Evolutionary conservation across 2,888 invertebrate species (phyloP).

Genomic region (Baronia brevicornis): DNA sequence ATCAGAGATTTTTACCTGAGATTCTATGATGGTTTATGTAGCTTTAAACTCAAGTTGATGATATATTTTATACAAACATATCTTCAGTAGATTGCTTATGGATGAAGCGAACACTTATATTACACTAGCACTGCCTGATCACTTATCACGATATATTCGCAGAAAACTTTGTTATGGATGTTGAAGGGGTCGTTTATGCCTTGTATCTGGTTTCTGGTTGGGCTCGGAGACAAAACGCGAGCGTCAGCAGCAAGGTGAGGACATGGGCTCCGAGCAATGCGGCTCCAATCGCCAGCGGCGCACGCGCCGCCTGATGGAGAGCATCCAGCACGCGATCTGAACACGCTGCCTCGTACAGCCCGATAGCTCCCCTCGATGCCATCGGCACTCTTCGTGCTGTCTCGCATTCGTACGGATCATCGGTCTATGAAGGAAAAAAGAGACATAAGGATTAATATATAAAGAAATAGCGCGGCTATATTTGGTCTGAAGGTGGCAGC

Average conservation of each 20-base stretch:
- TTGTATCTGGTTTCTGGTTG: constrained; percentile 41
- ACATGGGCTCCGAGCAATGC: constrained; percentile 52
- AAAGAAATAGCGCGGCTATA: too few relatives aligned
- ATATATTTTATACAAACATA: too few relatives aligned
- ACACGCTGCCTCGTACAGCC: constrained; percentile 42
- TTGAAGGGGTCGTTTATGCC: constrained; percentile 29
- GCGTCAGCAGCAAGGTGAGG: constrained; percentile 50
- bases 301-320: constrained; percentile 34
- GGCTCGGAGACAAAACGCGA: constrained; percentile 52
- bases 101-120: too few relatives aligned
- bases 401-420: constrained; percentile 25
- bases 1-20: too few relatives aligned
- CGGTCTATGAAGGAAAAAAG: constrained; percentile 13
- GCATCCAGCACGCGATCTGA: constrained; percentile 37
- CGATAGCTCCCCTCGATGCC: constrained; percentile 27
- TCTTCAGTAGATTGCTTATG: too few relatives aligned
- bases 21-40: too few relatives aligned
- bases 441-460: constrained; percentile 1
- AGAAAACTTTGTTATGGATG: too few relatives aligned
- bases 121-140: too few relatives aligned
- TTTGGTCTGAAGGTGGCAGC: too few relatives aligned
- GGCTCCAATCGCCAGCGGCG: constrained; percentile 41
- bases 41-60: too few relatives aligned
- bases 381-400: constrained; percentile 38
- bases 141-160: too few relatives aligned